These are phyloP conservation scores for Caenorhabditis sp. DNA, from an alignment of 2,888 invertebrate genomes.

Conservation along the genomic window DNA sequence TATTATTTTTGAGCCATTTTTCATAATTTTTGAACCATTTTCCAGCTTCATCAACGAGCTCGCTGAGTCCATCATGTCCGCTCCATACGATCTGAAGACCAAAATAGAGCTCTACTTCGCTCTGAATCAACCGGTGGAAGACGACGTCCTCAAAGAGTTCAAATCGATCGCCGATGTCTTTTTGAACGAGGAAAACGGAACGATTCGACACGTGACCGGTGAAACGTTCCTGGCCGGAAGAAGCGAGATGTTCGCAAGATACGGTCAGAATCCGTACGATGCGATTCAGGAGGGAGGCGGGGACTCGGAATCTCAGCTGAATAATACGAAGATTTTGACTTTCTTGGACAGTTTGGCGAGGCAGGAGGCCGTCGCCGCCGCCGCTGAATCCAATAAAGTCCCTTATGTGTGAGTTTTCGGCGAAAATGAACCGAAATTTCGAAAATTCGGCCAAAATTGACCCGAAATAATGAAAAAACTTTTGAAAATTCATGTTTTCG, in stretches of 20 bases:
- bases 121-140: background rate
- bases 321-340: background rate
- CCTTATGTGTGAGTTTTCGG: too few species aligned
- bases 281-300: background rate
- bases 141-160: background rate
- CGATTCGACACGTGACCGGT: conserved; percentile 1
- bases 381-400: too few species aligned
- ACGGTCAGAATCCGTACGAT: background rate
- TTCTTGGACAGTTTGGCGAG: background rate
- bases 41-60: conserved; percentile 23
- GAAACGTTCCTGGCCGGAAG: background rate
- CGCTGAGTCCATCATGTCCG: background rate
- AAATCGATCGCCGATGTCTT: background rate
- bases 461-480: too few species aligned
- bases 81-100: conserved; percentile 6
- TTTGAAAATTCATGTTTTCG: too few species aligned
- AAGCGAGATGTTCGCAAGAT: background rate
- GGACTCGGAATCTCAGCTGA: background rate
- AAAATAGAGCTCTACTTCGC: conserved; percentile 18
- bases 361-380: background rate
- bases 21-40: too few species aligned
- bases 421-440: too few species aligned
- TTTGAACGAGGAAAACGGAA: background rate
- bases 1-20: too few species aligned
- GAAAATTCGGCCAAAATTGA: too few species aligned